These are phyloP conservation scores for Zalophus californianus DNA, from an alignment of 2,797 vertebrate species.

Conservation along the genomic window DNA sequence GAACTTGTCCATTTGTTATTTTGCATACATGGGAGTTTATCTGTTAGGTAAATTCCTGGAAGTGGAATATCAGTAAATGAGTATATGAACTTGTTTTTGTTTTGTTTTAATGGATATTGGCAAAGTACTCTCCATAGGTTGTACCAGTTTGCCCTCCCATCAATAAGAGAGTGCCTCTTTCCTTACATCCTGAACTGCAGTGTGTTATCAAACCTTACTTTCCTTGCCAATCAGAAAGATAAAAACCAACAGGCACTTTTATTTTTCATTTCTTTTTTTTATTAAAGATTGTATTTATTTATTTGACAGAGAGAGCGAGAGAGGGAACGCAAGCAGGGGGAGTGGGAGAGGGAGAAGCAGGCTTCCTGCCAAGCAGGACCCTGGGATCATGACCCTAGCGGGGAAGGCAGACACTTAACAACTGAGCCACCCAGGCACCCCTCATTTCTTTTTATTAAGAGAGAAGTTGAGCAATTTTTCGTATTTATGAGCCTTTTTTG, in stretches of 20 bases:
- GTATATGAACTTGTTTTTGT: neutral
- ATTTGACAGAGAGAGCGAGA: no score
- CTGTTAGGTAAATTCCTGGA: conserved; percentile 20
- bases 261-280: conserved; percentile 17
- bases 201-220: conserved; percentile 11
- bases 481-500: neutral
- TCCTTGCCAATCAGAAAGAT: neutral
- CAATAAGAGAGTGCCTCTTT: neutral
- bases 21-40: neutral
- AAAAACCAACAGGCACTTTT: neutral
- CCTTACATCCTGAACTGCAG: neutral
- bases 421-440: no score
- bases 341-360: no score
- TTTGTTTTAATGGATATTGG: neutral
- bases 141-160: neutral
- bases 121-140: neutral
- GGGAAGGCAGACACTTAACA: no score
- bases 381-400: no score
- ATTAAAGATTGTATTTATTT: no score
- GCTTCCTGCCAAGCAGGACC: no score
- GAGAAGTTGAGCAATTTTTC: neutral
- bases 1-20: conserved; percentile 48
- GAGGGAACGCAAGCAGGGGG: no score
- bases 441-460: neutral
- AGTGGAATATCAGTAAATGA: conserved; percentile 23